These are phyloP conservation scores for Nematolebias whitei DNA, from an alignment of 2,113 vertebrate genomes.

Conservation along the genomic window DNA sequence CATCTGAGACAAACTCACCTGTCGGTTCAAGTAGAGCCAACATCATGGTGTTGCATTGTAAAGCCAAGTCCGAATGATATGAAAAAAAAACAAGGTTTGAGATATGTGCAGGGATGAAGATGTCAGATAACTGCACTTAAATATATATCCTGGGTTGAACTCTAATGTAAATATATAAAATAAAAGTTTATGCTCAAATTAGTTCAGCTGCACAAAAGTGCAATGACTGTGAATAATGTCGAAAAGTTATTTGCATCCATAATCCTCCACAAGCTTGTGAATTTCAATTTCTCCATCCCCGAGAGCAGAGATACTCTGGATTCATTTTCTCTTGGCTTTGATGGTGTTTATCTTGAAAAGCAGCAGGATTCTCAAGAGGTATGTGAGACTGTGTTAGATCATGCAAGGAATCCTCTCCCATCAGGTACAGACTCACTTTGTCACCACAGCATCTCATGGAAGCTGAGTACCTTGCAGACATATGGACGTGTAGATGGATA, in stretches of 20 bases:
- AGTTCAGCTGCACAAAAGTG: neutral
- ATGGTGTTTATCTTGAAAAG: constrained; percentile 13
- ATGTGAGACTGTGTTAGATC: constrained; percentile 1
- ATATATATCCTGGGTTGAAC: too few relatives aligned
- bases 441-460: neutral
- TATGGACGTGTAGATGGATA: too few relatives aligned
- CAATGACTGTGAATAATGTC: neutral
- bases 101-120: too few relatives aligned
- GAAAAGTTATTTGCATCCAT: neutral
- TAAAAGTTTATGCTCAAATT: too few relatives aligned
- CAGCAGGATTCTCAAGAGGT: neutral
- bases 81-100: too few relatives aligned
- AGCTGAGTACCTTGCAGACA: neutral
- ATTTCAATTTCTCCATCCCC: neutral
- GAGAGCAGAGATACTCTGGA: neutral
- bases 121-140: too few relatives aligned
- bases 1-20: constrained; percentile 25
- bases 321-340: neutral
- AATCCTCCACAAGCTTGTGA: neutral
- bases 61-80: neutral
- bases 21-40: constrained; percentile 13
- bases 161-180: too few relatives aligned
- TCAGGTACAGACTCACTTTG: neutral
- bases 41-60: neutral
- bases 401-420: neutral